Conservation (phyloP, 1,140 invertebrate genomes). For the Drosophila yakuba region DNA sequence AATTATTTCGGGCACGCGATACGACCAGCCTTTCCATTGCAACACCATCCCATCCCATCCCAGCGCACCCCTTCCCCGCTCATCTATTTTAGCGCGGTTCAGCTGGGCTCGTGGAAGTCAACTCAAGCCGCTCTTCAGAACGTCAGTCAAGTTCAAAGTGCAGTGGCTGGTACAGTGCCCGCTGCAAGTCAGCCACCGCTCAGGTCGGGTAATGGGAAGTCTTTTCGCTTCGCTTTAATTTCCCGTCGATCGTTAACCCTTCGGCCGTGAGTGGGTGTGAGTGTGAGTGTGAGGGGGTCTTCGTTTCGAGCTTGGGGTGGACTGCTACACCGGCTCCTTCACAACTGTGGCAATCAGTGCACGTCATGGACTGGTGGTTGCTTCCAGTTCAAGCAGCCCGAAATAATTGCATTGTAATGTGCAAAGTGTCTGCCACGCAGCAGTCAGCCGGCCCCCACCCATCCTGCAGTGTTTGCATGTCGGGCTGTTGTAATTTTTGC, state of each 20-base stretch:
- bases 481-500: constrained; percentile 77
- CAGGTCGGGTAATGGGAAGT: constrained; percentile 20
- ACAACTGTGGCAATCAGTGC: constrained; percentile 71
- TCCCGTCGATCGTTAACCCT: constrained; percentile 80
- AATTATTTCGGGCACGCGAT: constrained; percentile 82
- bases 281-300: not conserved
- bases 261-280: constrained; percentile 20
- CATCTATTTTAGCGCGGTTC: constrained; percentile 1
- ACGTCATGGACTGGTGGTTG: constrained; percentile 55
- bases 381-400: constrained; percentile 75
- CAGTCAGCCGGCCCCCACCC: constrained; percentile 10
- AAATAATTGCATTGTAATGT: constrained; percentile 84
- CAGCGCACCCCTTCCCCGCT: not conserved
- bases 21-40: constrained; percentile 19
- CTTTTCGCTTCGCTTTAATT: constrained; percentile 73
- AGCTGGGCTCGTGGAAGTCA: constrained; percentile 29
- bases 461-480: constrained; percentile 57
- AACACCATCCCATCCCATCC: too few relatives aligned
- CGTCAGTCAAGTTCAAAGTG: constrained; percentile 82
- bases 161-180: constrained; percentile 37
- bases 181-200: constrained; percentile 36
- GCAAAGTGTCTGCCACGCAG: constrained; percentile 76
- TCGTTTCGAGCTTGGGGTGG: constrained; percentile 22
- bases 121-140: constrained; percentile 65
- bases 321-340: constrained; percentile 19